Percentiles rank a stretch among this genome's conserved stretches.
Evolutionary conservation across 2,113 vertebrate genomes (phyloP).

Genomic region (Candoia aspera): DNA sequence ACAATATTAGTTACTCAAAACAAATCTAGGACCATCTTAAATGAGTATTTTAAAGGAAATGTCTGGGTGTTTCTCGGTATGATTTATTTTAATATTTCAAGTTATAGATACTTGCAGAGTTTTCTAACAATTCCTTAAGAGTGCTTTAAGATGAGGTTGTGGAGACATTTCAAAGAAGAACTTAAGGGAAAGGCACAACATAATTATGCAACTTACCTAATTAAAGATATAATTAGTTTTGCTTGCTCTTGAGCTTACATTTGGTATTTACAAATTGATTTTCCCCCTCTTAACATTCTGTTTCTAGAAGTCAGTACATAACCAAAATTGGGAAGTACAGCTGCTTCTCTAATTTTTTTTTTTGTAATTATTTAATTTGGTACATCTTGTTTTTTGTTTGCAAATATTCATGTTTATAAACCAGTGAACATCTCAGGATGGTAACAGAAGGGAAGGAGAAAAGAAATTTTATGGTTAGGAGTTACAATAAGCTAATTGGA

Average conservation of each 20-base stretch:
- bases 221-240: background rate
- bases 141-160: conserved; percentile 10
- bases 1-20: background rate
- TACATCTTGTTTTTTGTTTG: background rate
- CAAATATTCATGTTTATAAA: background rate
- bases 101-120: background rate
- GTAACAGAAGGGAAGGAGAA: background rate
- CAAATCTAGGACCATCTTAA: background rate
- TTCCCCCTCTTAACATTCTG: background rate
- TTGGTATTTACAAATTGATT: background rate
- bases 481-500: background rate
- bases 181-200: conserved; percentile 7
- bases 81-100: background rate
- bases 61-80: background rate
- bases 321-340: background rate
- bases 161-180: conserved; percentile 8
- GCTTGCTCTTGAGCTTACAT: background rate
- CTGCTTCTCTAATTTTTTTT: background rate
- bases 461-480: background rate
- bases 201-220: background rate
- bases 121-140: background rate
- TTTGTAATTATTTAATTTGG: background rate
- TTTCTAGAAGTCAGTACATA: background rate
- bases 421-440: no score
- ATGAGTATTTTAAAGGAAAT: background rate